A percentile compares a stretch with the other conserved stretches of the same genome.
Evolutionary conservation across 2,797 vertebrate genomes (phyloP).

Genomic region (Myotis daubentonii): DNA sequence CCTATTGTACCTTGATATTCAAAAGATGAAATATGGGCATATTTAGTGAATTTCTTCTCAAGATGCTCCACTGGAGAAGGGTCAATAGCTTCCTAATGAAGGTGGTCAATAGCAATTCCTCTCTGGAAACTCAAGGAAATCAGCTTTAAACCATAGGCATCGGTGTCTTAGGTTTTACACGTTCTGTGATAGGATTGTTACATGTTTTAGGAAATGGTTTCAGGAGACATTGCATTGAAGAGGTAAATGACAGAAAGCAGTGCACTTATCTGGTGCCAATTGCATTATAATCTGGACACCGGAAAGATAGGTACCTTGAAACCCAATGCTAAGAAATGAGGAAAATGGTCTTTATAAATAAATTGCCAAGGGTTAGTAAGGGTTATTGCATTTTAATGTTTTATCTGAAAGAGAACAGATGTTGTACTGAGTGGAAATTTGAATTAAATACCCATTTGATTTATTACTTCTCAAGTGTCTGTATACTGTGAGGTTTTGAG

Average conservation of each 20-base stretch:
- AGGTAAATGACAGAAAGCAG: conserved; percentile 65
- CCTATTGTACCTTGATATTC: conserved; percentile 86
- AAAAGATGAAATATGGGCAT: conserved; percentile 90
- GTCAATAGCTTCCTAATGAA: conserved; percentile 90
- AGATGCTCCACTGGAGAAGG: conserved; percentile 85
- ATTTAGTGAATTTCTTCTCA: conserved; percentile 88
- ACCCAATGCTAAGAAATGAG: conserved; percentile 52
- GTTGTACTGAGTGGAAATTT: conserved; percentile 59
- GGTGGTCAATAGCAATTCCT: conserved; percentile 92
- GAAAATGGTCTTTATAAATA: conserved; percentile 63
- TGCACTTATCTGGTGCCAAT: conserved; percentile 56
- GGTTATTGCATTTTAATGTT: conserved; percentile 63
- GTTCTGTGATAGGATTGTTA: conserved; percentile 74
- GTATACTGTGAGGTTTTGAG: conserved; percentile 19
- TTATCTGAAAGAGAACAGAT: conserved; percentile 63
- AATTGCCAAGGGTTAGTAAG: conserved; percentile 57
- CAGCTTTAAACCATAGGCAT: conserved; percentile 83
- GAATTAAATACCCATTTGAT: conserved; percentile 70
- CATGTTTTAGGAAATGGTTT: conserved; percentile 74
- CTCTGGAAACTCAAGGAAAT: conserved; percentile 87
- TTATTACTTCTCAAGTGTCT: conserved; percentile 53
- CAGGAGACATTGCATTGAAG: conserved; percentile 51
- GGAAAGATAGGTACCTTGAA: conserved; percentile 26
- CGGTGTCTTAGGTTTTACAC: conserved; percentile 70
- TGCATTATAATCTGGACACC: conserved; percentile 51